A percentile compares a stretch with the other conserved stretches of the same genome.
Conservation (phyloP, 2,888 invertebrate species). For the Spodoptera littoralis region DNA sequence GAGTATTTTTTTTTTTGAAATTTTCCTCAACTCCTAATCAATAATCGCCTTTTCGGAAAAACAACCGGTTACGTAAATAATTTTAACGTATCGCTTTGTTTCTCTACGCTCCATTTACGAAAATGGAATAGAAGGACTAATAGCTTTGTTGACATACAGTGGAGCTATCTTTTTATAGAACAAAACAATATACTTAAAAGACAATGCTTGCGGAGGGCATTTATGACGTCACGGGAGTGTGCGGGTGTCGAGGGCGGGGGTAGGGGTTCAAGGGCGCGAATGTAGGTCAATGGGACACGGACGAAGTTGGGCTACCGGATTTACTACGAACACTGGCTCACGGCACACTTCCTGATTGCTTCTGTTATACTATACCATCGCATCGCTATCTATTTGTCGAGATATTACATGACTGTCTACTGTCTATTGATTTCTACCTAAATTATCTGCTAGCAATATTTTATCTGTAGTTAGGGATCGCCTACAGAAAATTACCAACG, state of each 20-base stretch:
- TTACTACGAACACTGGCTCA: slow-evolving; percentile 60
- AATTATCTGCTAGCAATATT: no score
- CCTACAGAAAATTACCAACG: not conserved
- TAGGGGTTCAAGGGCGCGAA: slow-evolving; percentile 85
- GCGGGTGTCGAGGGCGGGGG: slow-evolving; percentile 59
- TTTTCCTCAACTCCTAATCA: slow-evolving; percentile 11
- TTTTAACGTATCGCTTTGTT: slow-evolving; percentile 1
- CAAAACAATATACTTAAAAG: slow-evolving; percentile 67
- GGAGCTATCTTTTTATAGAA: slow-evolving; percentile 53
- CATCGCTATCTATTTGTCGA: no score
- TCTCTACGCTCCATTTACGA: not conserved
- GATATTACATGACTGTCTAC: slow-evolving; percentile 19
- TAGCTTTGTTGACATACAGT: slow-evolving; percentile 57
- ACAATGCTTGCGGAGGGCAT: slow-evolving; percentile 72
- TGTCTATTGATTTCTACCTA: not conserved
- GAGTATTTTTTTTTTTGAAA: not conserved
- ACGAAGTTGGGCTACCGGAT: slow-evolving; percentile 70
- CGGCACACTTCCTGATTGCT: slow-evolving; percentile 61
- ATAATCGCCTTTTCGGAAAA: slow-evolving; percentile 7
- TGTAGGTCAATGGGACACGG: slow-evolving; percentile 84
- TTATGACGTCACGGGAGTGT: slow-evolving; percentile 82
- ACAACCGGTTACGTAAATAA: slow-evolving; percentile 1
- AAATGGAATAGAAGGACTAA: slow-evolving; percentile 19
- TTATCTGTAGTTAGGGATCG: no score
- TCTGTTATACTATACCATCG: slow-evolving; percentile 46